Evolutionary conservation across 1,140 invertebrate species (phyloP), one percentile per base, ranked within the genome.

Genomic region (Trypoxylus dichotomus): DNA sequence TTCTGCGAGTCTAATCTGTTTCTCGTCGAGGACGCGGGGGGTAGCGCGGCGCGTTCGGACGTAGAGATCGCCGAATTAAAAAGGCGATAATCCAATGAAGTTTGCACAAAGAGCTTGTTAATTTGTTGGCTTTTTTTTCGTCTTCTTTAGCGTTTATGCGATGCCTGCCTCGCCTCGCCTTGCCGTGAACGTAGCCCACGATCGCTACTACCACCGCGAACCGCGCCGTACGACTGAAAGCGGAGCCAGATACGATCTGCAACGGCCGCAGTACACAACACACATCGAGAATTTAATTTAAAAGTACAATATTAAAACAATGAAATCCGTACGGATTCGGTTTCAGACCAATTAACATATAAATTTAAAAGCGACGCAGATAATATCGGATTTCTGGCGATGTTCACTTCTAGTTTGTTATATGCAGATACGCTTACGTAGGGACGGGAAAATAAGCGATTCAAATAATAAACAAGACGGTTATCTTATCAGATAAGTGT

Each of bases 101-200:
- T 77, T 77, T 77, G 76, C 76, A 77, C 76, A 77, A 77, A 77
- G 76, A 77, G 76, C 76, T 77, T 77, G 76, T 77, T 77, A 77
- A 77, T 77, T 77, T 68, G 76, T 77, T 42, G n/a, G 24, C 25
- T 68, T 77, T 77, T 77, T 77, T n/a, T 19, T 72, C 15, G 10
- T 25, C 6, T 21, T 72, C n/a, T 71, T 76, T 60, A 42, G 76
- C 68, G 47, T 41, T 37, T n/a, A n/a, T n/a, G n/a, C n/a, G n/a
- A n/a, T n/a, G n/a, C n/a, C n/a, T n/a, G n/a, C n/a, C n/a, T n/a
- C n/a, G n/a, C n/a, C n/a, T n/a, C n/a, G 68, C 24, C 15, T 72
- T 37, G n/a, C 19, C 19, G 15, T 37, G 15, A 15, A 54, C 19
- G 47, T 13, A 54, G 47, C 47, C 47, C 47, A 54, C 47, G 47